These are phyloP conservation scores for Ichneumoninae sp. DNA, from an alignment of 2,888 invertebrate genomes.

Conservation along the genomic window DNA sequence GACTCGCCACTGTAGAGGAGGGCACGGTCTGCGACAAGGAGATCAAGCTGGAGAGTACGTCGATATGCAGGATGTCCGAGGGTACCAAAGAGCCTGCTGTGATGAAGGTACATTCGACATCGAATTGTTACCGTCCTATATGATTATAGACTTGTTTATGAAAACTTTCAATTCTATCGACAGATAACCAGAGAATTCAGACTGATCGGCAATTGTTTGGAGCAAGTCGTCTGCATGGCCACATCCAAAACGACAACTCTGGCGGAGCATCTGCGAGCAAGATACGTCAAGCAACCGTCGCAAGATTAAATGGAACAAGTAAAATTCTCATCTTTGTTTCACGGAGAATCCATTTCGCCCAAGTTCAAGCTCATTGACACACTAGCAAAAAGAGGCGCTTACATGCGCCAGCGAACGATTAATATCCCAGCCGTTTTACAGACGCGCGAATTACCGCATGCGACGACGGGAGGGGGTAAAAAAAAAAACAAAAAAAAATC, in stretches of 20 bases:
- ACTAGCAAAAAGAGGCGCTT: neutral
- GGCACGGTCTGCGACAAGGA: conserved; percentile 83
- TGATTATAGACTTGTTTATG: neutral
- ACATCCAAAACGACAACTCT: conserved; percentile 85
- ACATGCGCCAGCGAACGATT: neutral
- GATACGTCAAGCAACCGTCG: conserved; percentile 83
- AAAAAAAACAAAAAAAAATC: conserved; percentile 10
- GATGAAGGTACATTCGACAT: conserved; percentile 76
- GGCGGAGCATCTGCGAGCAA: conserved; percentile 86
- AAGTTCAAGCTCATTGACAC: neutral
- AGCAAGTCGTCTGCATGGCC: conserved; percentile 86
- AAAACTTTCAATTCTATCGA: conserved; percentile 6
- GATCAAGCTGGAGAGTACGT: conserved; percentile 84
- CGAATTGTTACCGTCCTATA: neutral
- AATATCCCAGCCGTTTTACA: neutral
- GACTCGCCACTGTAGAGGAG: conserved; percentile 87
- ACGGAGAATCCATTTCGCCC: neutral
- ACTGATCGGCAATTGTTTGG: conserved; percentile 77
- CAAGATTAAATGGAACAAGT: conserved; percentile 50
- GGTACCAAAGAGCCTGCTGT: conserved; percentile 85
- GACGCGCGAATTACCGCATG: conserved; percentile 10
- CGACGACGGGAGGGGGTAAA: neutral
- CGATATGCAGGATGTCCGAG: conserved; percentile 85
- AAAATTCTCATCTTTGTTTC: neutral
- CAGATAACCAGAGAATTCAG: conserved; percentile 84